Conservation (phyloP, 1,140 invertebrate genomes). For the Temnothorax longispinosus region DNA sequence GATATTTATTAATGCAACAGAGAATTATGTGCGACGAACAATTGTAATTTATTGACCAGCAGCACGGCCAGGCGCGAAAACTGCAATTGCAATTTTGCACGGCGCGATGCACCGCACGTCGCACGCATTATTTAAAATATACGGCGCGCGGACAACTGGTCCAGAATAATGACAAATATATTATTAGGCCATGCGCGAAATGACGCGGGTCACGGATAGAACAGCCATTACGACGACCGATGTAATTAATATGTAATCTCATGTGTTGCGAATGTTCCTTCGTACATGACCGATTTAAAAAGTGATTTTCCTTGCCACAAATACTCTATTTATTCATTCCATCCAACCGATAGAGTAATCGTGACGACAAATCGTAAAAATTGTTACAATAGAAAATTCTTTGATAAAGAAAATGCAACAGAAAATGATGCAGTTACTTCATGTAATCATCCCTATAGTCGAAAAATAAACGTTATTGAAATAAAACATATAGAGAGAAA, state of each 20-base stretch:
- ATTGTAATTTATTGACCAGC: conserved; percentile 75
- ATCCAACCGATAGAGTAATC: not conserved
- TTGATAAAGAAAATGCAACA: not conserved
- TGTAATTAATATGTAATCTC: conserved; percentile 50
- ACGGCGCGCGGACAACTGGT: conserved; percentile 55
- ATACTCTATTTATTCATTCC: not conserved
- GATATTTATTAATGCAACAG: conserved; percentile 71
- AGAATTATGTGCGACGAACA: conserved; percentile 71
- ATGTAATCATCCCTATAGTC: not conserved
- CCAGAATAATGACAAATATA: conserved; percentile 73
- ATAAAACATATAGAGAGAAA: not conserved
- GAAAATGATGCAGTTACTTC: not conserved
- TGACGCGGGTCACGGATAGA: conserved; percentile 47
- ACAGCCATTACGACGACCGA: conserved; percentile 31
- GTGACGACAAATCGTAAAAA: not conserved
- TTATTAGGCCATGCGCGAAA: conserved; percentile 66
- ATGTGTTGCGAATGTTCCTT: not conserved
- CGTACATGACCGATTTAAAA: not conserved
- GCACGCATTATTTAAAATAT: conserved; percentile 75
- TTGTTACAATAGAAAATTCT: not conserved
- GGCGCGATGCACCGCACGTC: conserved; percentile 67
- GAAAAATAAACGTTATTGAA: not conserved
- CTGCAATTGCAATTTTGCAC: conserved; percentile 74
- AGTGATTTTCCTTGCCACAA: not conserved
- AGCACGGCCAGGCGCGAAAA: conserved; percentile 68